Conservation (phyloP, 2,113 vertebrate species). For the Xiphophorus couchianus region DNA sequence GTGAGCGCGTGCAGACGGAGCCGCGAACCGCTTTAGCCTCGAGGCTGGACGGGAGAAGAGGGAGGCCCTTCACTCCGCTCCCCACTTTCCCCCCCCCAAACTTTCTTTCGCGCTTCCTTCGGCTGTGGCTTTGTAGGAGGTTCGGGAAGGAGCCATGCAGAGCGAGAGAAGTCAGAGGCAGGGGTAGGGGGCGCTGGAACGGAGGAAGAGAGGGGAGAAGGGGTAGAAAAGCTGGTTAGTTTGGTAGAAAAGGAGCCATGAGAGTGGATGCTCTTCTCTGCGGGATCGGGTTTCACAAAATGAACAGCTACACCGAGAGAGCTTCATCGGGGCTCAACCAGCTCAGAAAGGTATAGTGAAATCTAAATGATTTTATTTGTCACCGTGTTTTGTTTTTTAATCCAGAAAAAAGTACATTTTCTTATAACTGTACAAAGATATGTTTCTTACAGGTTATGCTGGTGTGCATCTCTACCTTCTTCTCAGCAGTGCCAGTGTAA, state of each 20-base stretch:
- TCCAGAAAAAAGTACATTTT: not conserved
- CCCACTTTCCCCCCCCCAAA: slow-evolving; percentile 34
- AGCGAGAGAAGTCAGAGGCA: slow-evolving; percentile 52
- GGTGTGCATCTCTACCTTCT: not conserved
- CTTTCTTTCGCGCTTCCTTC: not conserved
- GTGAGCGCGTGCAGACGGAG: slow-evolving; percentile 38
- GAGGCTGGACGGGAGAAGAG: slow-evolving; percentile 39
- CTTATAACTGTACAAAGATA: not conserved
- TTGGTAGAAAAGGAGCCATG: slow-evolving; percentile 71
- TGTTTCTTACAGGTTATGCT: not conserved
- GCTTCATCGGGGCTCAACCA: slow-evolving; percentile 75
- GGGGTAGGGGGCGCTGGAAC: slow-evolving; percentile 41
- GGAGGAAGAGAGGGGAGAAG: slow-evolving; percentile 8
- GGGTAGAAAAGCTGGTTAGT: slow-evolving; percentile 32
- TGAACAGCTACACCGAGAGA: slow-evolving; percentile 72
- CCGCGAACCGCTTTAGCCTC: slow-evolving; percentile 44
- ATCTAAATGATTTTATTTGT: not conserved
- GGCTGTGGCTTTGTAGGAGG: slow-evolving; percentile 37
- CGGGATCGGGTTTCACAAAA: slow-evolving; percentile 79
- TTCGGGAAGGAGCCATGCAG: slow-evolving; percentile 60
- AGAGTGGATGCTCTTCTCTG: slow-evolving; percentile 77
- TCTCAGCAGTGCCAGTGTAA: not conserved
- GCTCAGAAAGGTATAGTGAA: slow-evolving; percentile 76
- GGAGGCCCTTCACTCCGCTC: slow-evolving; percentile 42
- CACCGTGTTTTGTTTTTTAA: not conserved